Evolutionary conservation across 2,888 invertebrate genomes (phyloP), one percentile per base, ranked within the genome.

Genomic region (Serrognathus titanus): DNA sequence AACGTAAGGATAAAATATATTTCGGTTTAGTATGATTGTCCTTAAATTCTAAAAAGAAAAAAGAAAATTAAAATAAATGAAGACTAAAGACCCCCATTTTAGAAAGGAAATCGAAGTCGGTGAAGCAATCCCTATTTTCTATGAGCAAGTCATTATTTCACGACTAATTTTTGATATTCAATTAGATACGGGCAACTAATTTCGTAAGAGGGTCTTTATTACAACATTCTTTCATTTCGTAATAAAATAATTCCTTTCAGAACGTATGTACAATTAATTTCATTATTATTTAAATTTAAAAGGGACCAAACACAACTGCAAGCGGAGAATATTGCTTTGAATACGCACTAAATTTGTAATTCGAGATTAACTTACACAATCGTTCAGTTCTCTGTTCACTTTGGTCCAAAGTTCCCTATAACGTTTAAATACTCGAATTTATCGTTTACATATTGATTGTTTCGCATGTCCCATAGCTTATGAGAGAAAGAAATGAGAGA

Each of bases 321-420:
- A 75, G 74, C 75, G 73, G 62, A 69, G 75, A 73, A 75, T 76
- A 76, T 77, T 76, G 76, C 76, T 69, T 75, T 71, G 67, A 74
- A 76, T 75, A 76, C 75, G 74, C 73, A 70, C 69, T 69, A 71
- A 70, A 69, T 69, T 67, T 70, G 48, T 55, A 46, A 39, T 49
- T 54, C 20, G 51, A 24, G 46, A 38, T 46, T 50, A 45, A 41
- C 45, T 11, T 39, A 41, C 43, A 38, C 50, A 53, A 54, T 60
- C 55, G 37, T 57, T 65, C 61, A 67, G 66, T 71, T 67, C 69
- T 65, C 69, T 47, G 16, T 59, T 71, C 75, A 74, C 73, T 74
- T 76, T 76, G 77, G 77, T 77, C 76, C 76, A 69, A 70, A 69
- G 67, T 72, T 67, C 58, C 64, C 24, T 31, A 31, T 71, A 69